Percentiles rank a stretch among this genome's conserved stretches.
These are phyloP conservation scores for Neogobius melanostomus DNA, from an alignment of 2,113 vertebrate species.

Conservation along the genomic window DNA sequence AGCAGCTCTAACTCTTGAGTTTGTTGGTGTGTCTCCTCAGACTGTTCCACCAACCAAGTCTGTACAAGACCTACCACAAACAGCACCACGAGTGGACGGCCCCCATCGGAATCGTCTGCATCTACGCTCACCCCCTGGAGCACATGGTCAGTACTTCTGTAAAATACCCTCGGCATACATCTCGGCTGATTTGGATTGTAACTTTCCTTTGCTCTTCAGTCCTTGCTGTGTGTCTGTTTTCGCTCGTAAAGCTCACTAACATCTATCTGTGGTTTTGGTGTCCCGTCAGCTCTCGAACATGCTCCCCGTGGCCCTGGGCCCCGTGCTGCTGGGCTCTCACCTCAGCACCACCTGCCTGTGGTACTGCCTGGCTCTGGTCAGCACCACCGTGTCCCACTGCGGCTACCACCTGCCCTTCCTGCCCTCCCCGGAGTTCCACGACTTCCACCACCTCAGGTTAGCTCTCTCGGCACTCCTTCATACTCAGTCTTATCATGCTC, in stretches of 20 bases:
- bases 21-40: constrained; percentile 60
- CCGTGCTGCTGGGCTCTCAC: constrained; percentile 85
- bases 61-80: constrained; percentile 91
- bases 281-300: constrained; percentile 83
- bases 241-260: not conserved
- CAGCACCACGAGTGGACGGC: constrained; percentile 97
- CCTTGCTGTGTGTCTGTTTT: too few species aligned
- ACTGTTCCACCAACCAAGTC: constrained; percentile 83
- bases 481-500: too few species aligned
- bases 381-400: constrained; percentile 87
- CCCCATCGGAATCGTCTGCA: constrained; percentile 82
- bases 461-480: not conserved
- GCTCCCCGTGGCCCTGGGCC: constrained; percentile 81
- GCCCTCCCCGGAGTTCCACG: constrained; percentile 92
- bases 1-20: not conserved
- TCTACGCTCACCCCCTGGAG: constrained; percentile 90
- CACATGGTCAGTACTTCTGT: constrained; percentile 79
- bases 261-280: not conserved
- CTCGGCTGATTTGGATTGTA: too few species aligned
- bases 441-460: constrained; percentile 92
- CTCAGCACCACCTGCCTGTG: constrained; percentile 80
- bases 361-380: constrained; percentile 82
- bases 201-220: too few species aligned
- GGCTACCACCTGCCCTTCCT: constrained; percentile 94
- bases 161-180: too few species aligned